phyloP scores from a whole-genome alignment of 2,888 invertebrate genomes.

The Synergus laeviventris region DNA sequence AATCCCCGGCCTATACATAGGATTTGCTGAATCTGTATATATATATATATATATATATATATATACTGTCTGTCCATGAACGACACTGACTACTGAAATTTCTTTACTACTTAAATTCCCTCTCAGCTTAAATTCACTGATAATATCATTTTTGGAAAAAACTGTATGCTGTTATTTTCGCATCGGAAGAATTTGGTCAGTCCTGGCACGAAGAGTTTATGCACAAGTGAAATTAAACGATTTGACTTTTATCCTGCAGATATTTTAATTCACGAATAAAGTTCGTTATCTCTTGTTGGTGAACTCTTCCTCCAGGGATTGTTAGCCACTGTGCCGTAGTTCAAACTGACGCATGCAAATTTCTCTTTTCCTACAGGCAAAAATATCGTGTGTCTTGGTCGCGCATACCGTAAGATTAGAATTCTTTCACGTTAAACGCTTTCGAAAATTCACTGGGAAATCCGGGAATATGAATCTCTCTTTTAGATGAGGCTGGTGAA shows the following conservation, averaged over 20 bases:
- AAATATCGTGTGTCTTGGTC: conserved; percentile 34
- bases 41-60: no score
- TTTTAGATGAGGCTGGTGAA: conserved; percentile 38
- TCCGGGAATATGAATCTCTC: conserved; percentile 40
- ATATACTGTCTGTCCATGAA: background rate
- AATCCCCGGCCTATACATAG: no score
- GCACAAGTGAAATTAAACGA: conserved; percentile 36
- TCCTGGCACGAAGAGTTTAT: conserved; percentile 31
- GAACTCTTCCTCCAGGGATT: conserved; percentile 32
- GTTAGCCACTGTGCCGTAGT: conserved; percentile 32
- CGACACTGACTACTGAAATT: background rate
- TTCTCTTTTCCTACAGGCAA: conserved; percentile 34
- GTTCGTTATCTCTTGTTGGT: conserved; percentile 36
- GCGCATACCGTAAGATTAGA: conserved; percentile 39
- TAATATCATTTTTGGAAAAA: background rate
- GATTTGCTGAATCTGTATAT: no score
- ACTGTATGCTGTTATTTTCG: background rate
- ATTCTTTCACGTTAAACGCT: conserved; percentile 40
- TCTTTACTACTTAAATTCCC: background rate
- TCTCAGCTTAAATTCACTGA: background rate
- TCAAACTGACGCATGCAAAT: conserved; percentile 39
- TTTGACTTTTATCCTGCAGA: conserved; percentile 32
- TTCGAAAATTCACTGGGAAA: conserved; percentile 40
- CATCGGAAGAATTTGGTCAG: conserved; percentile 14
- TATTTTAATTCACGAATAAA: conserved; percentile 37